Evolutionary conservation across 2,888 invertebrate genomes (phyloP).

Genomic region (Trisateles emortualis): DNA sequence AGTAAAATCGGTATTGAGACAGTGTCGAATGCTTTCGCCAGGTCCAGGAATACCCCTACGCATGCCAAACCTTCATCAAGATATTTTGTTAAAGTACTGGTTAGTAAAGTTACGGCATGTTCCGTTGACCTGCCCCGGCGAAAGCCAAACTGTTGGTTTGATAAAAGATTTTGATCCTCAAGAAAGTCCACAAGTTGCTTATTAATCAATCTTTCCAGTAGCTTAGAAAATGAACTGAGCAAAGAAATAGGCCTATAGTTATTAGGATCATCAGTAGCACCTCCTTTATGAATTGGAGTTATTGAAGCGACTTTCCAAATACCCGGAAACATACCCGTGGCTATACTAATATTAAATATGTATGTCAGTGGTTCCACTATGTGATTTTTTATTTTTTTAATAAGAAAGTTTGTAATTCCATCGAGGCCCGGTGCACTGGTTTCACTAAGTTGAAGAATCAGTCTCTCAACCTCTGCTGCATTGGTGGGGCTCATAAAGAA

Average conservation of each 20-base stretch:
- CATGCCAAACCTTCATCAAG: too few relatives aligned
- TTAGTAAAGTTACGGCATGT: not conserved
- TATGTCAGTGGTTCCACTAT: not conserved
- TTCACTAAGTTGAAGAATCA: not conserved
- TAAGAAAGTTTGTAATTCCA: not conserved
- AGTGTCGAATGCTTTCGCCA: not conserved
- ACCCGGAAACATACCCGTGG: not conserved
- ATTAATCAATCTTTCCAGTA: slow-evolving; percentile 1
- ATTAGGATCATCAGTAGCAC: not conserved
- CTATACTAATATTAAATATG: not conserved
- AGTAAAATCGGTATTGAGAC: not conserved
- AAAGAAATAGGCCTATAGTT: not conserved
- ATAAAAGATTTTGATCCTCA: too few relatives aligned
- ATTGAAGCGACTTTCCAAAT: slow-evolving; percentile 1
- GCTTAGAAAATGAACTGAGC: not conserved
- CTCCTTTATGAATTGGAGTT: slow-evolving; percentile 1
- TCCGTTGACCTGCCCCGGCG: not conserved
- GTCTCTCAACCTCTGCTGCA: not conserved
- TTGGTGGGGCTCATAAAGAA: not conserved
- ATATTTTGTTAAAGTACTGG: not conserved
- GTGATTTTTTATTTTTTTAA: not conserved
- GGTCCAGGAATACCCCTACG: not conserved
- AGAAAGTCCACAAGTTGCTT: not conserved
- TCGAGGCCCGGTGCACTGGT: not conserved
- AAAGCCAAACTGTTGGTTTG: not conserved